These are phyloP conservation scores for Pristionchus maxplancki DNA, from an alignment of 2,888 invertebrate species.

Conservation along the genomic window DNA sequence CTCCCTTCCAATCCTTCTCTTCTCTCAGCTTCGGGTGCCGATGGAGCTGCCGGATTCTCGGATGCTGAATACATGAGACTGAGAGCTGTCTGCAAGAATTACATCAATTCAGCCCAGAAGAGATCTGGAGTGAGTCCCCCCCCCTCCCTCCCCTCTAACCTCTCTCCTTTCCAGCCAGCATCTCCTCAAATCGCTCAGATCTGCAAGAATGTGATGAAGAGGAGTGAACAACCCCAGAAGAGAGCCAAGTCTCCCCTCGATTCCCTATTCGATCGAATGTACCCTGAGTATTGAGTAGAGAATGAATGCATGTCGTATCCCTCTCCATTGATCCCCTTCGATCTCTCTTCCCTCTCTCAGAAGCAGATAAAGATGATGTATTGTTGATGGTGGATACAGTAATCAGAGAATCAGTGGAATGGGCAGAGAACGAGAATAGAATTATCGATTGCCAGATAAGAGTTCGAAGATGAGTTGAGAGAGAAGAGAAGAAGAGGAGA, in stretches of 20 bases:
- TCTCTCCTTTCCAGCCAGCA: slow-evolving; percentile 6
- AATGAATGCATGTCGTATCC: not conserved
- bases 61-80: slow-evolving; percentile 31
- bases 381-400: slow-evolving; percentile 22
- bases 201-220: slow-evolving; percentile 28
- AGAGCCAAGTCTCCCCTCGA: not conserved
- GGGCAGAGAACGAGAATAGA: not conserved
- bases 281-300: not conserved
- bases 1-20: not conserved
- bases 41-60: not conserved
- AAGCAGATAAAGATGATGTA: slow-evolving; percentile 25
- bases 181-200: slow-evolving; percentile 28
- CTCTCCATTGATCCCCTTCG: not conserved
- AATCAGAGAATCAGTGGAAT: not conserved
- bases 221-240: not conserved
- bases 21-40: not conserved
- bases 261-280: slow-evolving; percentile 12
- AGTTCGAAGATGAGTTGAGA: not conserved
- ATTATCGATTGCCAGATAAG: not conserved
- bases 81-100: slow-evolving; percentile 32
- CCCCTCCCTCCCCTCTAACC: not conserved
- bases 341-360: slow-evolving; percentile 3
- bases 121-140: not conserved
- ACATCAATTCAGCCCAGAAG: not conserved
- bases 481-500: not conserved